Evolutionary conservation across 2,113 vertebrate genomes (phyloP).

Genomic region (Ascaphus truei): DNA sequence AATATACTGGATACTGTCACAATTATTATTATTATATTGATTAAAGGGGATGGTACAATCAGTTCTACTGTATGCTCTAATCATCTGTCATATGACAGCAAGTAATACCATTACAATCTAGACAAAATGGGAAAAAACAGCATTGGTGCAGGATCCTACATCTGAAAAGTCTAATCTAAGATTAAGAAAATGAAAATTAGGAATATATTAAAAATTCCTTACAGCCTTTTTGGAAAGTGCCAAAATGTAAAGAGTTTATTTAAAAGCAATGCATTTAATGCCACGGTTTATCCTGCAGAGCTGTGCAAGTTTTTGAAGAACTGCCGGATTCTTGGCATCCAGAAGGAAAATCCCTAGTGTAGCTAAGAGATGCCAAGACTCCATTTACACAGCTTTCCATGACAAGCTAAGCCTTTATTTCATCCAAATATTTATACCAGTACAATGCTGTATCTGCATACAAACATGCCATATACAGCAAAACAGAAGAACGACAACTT

Average conservation of each 20-base stretch:
- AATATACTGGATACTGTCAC: no score
- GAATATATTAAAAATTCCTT: no score
- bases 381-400: slow-evolving; percentile 21
- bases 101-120: no score
- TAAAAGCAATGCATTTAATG: slow-evolving; percentile 20
- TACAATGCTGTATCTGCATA: slow-evolving; percentile 3
- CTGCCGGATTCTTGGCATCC: slow-evolving; percentile 25
- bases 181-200: no score
- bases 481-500: not conserved
- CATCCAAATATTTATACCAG: slow-evolving; percentile 32
- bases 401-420: slow-evolving; percentile 22
- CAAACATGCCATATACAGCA: slow-evolving; percentile 15
- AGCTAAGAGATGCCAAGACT: slow-evolving; percentile 28
- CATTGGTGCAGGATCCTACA: no score
- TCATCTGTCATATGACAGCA: no score
- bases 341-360: slow-evolving; percentile 26
- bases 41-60: no score
- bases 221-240: not conserved
- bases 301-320: slow-evolving; percentile 20
- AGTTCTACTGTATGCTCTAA: no score
- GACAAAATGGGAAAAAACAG: no score
- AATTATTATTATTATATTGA: no score
- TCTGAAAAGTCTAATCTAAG: no score
- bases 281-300: slow-evolving; percentile 24
- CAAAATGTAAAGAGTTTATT: no score